Conservation (phyloP, 2,888 invertebrate genomes). For the Cenopis cana region DNA sequence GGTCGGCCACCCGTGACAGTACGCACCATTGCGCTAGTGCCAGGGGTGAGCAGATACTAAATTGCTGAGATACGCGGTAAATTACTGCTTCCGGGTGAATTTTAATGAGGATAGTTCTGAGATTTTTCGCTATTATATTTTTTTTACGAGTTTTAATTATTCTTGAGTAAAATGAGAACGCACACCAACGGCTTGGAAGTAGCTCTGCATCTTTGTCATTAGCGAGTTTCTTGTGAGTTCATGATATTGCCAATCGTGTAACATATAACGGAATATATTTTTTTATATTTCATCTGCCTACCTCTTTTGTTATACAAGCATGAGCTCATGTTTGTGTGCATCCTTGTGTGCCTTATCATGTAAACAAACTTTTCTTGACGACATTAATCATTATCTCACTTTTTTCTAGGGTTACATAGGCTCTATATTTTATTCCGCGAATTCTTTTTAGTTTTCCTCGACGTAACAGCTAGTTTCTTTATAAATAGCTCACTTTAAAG, state of each 20-base stretch:
- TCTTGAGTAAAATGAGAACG: not conserved
- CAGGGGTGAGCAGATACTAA: slow-evolving; percentile 49
- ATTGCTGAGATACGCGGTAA: slow-evolving; percentile 52
- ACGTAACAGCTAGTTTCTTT: too few relatives aligned
- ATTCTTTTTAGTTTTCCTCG: too few relatives aligned
- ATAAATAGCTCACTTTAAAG: too few relatives aligned
- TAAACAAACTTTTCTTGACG: too few relatives aligned
- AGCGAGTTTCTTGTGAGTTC: not conserved
- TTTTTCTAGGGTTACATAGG: too few relatives aligned
- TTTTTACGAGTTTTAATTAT: slow-evolving; percentile 22
- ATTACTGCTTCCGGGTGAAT: slow-evolving; percentile 60
- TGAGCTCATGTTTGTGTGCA: too few relatives aligned
- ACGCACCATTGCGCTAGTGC: slow-evolving; percentile 65
- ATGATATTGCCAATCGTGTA: not conserved
- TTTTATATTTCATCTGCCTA: too few relatives aligned
- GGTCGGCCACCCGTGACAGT: slow-evolving; percentile 72
- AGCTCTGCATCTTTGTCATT: not conserved
- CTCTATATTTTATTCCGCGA: too few relatives aligned
- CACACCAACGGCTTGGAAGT: not conserved
- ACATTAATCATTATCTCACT: too few relatives aligned
- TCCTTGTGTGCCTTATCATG: too few relatives aligned
- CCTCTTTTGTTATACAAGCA: too few relatives aligned
- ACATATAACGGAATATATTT: not conserved
- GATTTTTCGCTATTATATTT: slow-evolving; percentile 37
- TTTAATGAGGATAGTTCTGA: slow-evolving; percentile 39